A percentile compares a stretch with the other conserved stretches of the same genome.
Conservation (phyloP, 2,113 vertebrate species). For the Thalassarche chlororhynchos region DNA sequence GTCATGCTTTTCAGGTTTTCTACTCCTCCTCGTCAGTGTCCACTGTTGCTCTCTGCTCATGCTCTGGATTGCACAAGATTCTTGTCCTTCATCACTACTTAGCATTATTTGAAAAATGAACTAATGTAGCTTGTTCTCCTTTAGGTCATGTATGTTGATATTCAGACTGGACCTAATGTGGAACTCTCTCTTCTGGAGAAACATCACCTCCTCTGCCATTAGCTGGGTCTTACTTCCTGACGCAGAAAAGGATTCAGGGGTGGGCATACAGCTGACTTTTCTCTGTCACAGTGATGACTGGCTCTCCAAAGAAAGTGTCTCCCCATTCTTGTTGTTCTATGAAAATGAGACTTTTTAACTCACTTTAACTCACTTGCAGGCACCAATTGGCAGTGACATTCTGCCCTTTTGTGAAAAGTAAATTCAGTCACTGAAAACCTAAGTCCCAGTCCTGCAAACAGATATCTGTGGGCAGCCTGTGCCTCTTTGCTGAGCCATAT, state of each 20-base stretch:
- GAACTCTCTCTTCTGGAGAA: background rate
- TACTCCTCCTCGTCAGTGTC: background rate
- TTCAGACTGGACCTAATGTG: background rate
- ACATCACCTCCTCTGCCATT: background rate
- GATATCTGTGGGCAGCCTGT: background rate
- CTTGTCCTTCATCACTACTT: background rate
- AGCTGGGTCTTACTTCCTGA: background rate
- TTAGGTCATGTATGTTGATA: background rate
- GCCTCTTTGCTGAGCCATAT: slow-evolving; percentile 21
- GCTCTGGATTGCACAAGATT: background rate
- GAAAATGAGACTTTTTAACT: background rate
- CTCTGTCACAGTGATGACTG: background rate
- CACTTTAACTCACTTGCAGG: background rate
- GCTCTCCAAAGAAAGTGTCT: background rate
- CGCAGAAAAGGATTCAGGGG: background rate
- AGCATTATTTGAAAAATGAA: background rate
- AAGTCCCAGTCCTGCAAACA: background rate
- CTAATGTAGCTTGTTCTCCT: background rate
- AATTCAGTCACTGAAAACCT: background rate
- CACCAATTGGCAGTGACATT: background rate
- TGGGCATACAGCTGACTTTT: background rate
- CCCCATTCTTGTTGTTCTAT: background rate
- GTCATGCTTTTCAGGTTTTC: background rate
- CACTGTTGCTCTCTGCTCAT: background rate
- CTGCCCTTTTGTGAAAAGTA: slow-evolving; percentile 9